Conservation (phyloP, 2,888 invertebrate genomes). For the Pyralis farinalis region DNA sequence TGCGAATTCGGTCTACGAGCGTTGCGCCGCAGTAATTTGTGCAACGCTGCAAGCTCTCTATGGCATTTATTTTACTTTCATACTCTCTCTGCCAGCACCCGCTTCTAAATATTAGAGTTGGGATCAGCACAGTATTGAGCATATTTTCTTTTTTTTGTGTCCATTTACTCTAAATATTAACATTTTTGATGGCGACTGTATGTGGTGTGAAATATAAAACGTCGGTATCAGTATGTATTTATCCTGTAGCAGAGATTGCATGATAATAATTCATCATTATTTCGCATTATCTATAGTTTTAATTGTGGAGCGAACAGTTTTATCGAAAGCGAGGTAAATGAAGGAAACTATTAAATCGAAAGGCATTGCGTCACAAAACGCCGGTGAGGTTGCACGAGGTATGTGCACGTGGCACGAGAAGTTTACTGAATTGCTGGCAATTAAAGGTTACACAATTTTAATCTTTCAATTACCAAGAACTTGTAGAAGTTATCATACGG, state of each 20-base stretch:
- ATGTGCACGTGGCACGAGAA: not conserved
- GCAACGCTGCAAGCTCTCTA: too few relatives aligned
- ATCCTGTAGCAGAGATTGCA: too few relatives aligned
- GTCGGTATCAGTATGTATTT: not conserved
- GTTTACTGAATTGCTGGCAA: not conserved
- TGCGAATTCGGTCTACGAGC: too few relatives aligned
- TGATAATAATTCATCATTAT: slow-evolving; percentile 8
- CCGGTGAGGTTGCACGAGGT: not conserved
- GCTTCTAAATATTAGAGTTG: too few relatives aligned
- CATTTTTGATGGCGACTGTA: slow-evolving; percentile 1
- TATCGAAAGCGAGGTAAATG: slow-evolving; percentile 2
- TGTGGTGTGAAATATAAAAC: slow-evolving; percentile 5
- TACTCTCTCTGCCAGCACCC: too few relatives aligned
- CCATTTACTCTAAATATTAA: not conserved
- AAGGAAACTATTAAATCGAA: slow-evolving; percentile 5
- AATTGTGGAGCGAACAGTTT: slow-evolving; percentile 6
- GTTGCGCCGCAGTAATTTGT: too few relatives aligned
- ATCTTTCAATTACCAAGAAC: not conserved
- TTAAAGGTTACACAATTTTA: not conserved
- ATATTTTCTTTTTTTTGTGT: too few relatives aligned
- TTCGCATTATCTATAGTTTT: slow-evolving; percentile 3
- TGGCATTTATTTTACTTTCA: too few relatives aligned
- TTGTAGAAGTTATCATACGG: not conserved
- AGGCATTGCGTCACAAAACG: slow-evolving; percentile 3
- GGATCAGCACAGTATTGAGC: too few relatives aligned